Evolutionary conservation across 1,140 invertebrate genomes (phyloP), one percentile per base, ranked within the genome.

Genomic region (Pseudomyrmex sp.): DNA sequence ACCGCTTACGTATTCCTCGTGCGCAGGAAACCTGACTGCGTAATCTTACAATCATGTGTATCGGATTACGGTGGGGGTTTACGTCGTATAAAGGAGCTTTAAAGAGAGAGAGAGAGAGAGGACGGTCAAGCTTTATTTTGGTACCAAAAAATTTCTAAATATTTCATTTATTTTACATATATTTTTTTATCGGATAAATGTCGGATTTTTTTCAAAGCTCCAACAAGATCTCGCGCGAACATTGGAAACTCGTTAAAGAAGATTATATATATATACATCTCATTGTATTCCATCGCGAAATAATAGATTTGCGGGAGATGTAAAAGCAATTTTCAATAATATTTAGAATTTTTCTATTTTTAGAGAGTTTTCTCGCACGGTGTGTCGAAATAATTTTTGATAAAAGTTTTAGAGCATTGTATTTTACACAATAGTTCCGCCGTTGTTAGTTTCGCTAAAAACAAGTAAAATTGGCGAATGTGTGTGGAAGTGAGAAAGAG

Each of bases 41-140:
- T 80, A 80, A 80, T 80, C 76, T 80, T 72, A 80, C 76, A 72
- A 70, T 80, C 76, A 70, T 23, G 66, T 70, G 65, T 80, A 80
- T 70, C 66, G 54, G 66, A 80, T 80, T 80, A 80, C 20, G 20
- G 13, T 3, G 15, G 44, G 0, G 20, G 66, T 23, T 69, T 79
- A 79, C 66, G 15, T 59, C 20, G 10, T 12, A n/a, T 13, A n/a
- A 12, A 9, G 3, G 18, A 7, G 54, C 54, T 80, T 80, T 50
- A 48, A 23, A 5, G 18, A 50, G 18, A 66, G 44, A 26, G 23
- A 26, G 2, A 26, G 26, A 26, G 26, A 26, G 26, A 26, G 44
- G 23, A 66, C 9, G 76, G 66, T 59, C 76, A 48, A 70, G 66
- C 23, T 72, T 35, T 68, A 18, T 1, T 46, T 12, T 10, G 8